Base-by-base conservation (phyloP, 1,140 invertebrate genomes). In the Bradynema listronoti region DNA sequence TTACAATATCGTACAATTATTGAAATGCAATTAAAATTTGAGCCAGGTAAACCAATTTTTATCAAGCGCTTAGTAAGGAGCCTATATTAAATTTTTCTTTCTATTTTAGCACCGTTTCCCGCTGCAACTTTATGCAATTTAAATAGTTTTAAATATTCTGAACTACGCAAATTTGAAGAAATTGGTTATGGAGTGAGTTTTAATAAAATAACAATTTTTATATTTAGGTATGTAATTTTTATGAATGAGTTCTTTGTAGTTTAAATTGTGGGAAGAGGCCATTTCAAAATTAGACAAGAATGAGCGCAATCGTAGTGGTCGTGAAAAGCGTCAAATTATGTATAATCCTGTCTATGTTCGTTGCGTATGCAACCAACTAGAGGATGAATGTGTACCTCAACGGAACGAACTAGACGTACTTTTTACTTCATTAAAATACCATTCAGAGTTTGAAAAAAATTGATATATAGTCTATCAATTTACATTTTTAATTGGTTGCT, bases 11-110 rank as follows among this genome's bases (percentile, higher is more conserved):
- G 74, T 33, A 77, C 74, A 36, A 77, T 77, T 45, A 77, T 77
- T 45, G 74, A 77, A 69, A 77, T 77, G 76, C 74, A 77, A 54
- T 51, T 77, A 11, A 77, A 78, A 43, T 78, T 77, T 43, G 73
- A 75, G 49, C 73, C 76, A 74, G n/a, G n/a, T n/a, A n/a, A n/a
- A n/a, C n/a, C n/a, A n/a, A n/a, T n/a, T n/a, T n/a, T n/a, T n/a
- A n/a, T n/a, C n/a, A n/a, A n/a, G n/a, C n/a, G n/a, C n/a, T n/a
- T n/a, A n/a, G n/a, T n/a, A n/a, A n/a, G n/a, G n/a, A n/a, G n/a
- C n/a, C n/a, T n/a, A n/a, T n/a, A n/a, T n/a, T n/a, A n/a, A n/a
- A n/a, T n/a, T n/a, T n/a, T n/a, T n/a, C n/a, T n/a, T n/a, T n/a
- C n/a, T n/a, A n/a, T n/a, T n/a, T n/a, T n/a, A n/a, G 73, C 73